Percentiles rank a stretch among this genome's conserved stretches.
These are phyloP conservation scores for Empis stercorea DNA, from an alignment of 2,888 invertebrate species.

Conservation along the genomic window DNA sequence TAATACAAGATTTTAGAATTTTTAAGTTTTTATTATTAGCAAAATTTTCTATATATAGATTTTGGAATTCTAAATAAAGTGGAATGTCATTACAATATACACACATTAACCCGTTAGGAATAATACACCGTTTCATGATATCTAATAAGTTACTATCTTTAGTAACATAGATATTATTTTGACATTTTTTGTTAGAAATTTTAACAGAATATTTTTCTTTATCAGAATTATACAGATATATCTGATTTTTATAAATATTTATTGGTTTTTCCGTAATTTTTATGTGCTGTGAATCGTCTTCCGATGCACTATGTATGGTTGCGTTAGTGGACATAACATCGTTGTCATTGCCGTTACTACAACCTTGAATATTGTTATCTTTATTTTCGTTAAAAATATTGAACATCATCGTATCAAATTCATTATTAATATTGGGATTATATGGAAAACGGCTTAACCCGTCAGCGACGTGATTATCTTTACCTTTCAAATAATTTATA, in stretches of 20 bases:
- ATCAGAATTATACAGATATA: background rate
- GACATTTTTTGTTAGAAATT: slow-evolving; percentile 7
- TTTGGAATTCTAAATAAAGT: slow-evolving; percentile 5
- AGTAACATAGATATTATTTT: slow-evolving; percentile 2
- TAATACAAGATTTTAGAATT: background rate
- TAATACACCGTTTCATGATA: slow-evolving; percentile 2
- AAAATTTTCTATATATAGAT: slow-evolving; percentile 8
- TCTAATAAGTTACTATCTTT: background rate
- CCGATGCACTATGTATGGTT: slow-evolving; percentile 5
- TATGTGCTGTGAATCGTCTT: slow-evolving; percentile 2
- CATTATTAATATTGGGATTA: background rate
- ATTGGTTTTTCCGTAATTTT: slow-evolving; percentile 4
- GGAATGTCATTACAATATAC: slow-evolving; percentile 7
- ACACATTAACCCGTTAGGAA: slow-evolving; percentile 9
- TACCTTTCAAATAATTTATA: slow-evolving; percentile 2
- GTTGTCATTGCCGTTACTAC: background rate
- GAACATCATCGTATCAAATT: background rate
- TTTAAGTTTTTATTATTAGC: background rate
- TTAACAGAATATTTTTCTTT: slow-evolving; percentile 4
- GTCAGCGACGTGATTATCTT: slow-evolving; percentile 4
- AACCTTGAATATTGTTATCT: background rate
- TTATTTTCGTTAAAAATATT: background rate
- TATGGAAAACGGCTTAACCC: background rate
- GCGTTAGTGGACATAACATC: background rate
- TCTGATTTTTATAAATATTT: slow-evolving; percentile 9